phyloP scores from a whole-genome alignment of 2,797 vertebrate species.

The Enoplosus armatus region DNA sequence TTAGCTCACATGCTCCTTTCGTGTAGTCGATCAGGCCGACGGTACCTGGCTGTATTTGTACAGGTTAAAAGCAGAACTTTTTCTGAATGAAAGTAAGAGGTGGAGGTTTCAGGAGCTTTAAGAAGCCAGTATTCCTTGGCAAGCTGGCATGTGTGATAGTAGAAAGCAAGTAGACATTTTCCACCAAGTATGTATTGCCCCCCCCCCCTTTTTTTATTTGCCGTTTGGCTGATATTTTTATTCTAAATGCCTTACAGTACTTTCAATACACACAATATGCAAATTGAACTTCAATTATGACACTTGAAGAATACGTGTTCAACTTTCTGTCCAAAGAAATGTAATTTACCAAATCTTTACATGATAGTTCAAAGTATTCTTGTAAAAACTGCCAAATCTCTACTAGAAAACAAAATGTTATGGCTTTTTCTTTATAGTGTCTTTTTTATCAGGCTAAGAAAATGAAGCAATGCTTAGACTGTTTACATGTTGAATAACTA shows the following conservation, averaged over 20 bases:
- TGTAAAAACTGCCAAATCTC: slow-evolving; percentile 16
- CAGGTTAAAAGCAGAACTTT: slow-evolving; percentile 5
- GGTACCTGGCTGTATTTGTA: slow-evolving; percentile 1
- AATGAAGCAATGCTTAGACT: slow-evolving; percentile 36
- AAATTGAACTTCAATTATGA: slow-evolving; percentile 17
- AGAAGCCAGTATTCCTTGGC: slow-evolving; percentile 19
- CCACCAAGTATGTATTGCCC: neutral
- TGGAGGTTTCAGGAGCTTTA: slow-evolving; percentile 6
- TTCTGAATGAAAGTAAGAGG: neutral
- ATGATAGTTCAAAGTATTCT: neutral
- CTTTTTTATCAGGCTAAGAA: slow-evolving; percentile 11
- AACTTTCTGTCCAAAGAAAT: slow-evolving; percentile 20
- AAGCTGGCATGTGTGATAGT: neutral
- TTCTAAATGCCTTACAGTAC: neutral
- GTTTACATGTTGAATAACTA: slow-evolving; percentile 42
- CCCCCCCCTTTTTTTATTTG: neutral
- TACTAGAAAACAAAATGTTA: slow-evolving; percentile 26
- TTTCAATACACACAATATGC: neutral
- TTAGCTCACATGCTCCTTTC: neutral
- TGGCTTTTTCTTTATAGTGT: slow-evolving; percentile 13
- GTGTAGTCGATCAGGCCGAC: neutral
- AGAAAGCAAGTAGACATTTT: slow-evolving; percentile 4
- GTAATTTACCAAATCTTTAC: slow-evolving; percentile 29
- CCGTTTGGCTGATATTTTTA: neutral
- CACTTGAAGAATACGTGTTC: neutral